phyloP scores from a whole-genome alignment of 1,140 invertebrate species.

The silkworm (Bombyx mori) region ASM3026992v2 NC_085113.1:6714001-6714500 shows the following conservation, averaged over 20 bases:
- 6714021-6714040: too few relatives aligned
- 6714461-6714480: conserved; percentile 24
- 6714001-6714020: too few relatives aligned
- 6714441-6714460: conserved; percentile 35
- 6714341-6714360: neutral
- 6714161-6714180: conserved; percentile 21
- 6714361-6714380: neutral
- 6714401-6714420: conserved; percentile 50
- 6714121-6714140: too few relatives aligned
- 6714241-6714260: conserved; percentile 86
- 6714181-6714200: conserved; percentile 80
- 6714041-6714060: too few relatives aligned
- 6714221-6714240: conserved; percentile 86
- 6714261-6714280: conserved; percentile 86
- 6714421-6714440: conserved; percentile 55
- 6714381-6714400: neutral
- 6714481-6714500: conserved; percentile 44
- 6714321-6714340: neutral
- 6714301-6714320: too few relatives aligned
- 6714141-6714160: neutral
- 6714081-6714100: too few relatives aligned
- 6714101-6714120: too few relatives aligned
- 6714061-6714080: too few relatives aligned
- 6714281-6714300: conserved; percentile 78
- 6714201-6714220: conserved; percentile 83